Conservation (phyloP, 1,140 invertebrate genomes). For the Drosophila ironensis region DNA sequence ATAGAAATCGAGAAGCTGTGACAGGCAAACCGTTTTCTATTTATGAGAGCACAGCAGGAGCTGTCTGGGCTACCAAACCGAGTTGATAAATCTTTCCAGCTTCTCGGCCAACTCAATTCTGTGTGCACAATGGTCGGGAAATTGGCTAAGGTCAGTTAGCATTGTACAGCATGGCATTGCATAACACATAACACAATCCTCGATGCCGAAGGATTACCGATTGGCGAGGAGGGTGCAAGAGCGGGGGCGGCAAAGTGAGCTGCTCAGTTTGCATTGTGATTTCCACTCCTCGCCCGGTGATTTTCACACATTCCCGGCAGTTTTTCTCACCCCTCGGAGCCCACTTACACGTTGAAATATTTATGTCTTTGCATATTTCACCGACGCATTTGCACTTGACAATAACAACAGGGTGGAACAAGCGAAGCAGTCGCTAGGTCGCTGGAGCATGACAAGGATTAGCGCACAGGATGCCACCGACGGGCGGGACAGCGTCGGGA, state of each 20-base stretch:
- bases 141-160: constrained; percentile 63
- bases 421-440: constrained; percentile 30
- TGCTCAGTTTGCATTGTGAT: constrained; percentile 31
- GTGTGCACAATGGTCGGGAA: constrained; percentile 38
- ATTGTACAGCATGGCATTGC: no score
- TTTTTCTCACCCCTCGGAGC: constrained; percentile 37
- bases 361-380: constrained; percentile 79
- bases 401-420: constrained; percentile 67
- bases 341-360: constrained; percentile 62
- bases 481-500: background rate
- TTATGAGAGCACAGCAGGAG: constrained; percentile 3
- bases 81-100: constrained; percentile 23
- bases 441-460: constrained; percentile 54
- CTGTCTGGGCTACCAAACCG: background rate
- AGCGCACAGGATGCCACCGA: constrained; percentile 56
- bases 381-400: constrained; percentile 74
- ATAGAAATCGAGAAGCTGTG: constrained; percentile 38
- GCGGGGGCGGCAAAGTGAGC: background rate
- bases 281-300: constrained; percentile 26
- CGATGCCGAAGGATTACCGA: constrained; percentile 9
- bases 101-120: constrained; percentile 22
- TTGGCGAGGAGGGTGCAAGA: background rate
- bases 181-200: constrained; percentile 9
- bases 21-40: constrained; percentile 13
- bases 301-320: constrained; percentile 52